phyloP scores from a whole-genome alignment of 2,113 vertebrate genomes.

The Neofelis nebulosa region DNA sequence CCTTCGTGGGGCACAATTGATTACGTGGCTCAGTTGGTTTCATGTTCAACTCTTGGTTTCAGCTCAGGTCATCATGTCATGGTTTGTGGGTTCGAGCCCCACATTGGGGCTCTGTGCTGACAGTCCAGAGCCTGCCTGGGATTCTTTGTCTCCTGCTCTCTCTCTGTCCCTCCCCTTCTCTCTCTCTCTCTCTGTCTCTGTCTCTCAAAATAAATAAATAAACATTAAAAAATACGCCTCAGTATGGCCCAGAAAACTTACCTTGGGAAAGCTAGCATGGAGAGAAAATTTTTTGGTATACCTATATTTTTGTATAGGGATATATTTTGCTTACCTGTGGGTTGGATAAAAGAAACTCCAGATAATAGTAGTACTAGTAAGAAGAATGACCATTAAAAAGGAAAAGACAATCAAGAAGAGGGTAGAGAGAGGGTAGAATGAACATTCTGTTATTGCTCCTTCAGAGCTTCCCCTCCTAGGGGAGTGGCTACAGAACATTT shows the following conservation, averaged over 20 bases:
- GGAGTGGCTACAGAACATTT: background rate
- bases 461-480: background rate
- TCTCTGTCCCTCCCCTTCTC: too few relatives aligned
- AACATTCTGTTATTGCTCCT: background rate
- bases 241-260: background rate
- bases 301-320: background rate
- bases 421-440: background rate
- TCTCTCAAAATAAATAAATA: too few relatives aligned
- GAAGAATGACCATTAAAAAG: background rate
- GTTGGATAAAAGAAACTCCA: background rate
- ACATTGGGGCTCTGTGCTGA: too few relatives aligned
- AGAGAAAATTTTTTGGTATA: background rate
- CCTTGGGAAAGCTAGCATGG: background rate
- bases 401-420: background rate
- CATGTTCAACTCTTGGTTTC: too few relatives aligned
- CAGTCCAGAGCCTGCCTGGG: too few relatives aligned
- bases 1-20: background rate
- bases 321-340: background rate
- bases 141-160: too few relatives aligned
- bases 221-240: too few relatives aligned
- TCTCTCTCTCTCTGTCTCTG: too few relatives aligned
- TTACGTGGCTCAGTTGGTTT: too few relatives aligned
- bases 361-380: background rate
- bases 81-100: too few relatives aligned
- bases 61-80: too few relatives aligned